Evolutionary conservation across 2,888 invertebrate species (phyloP).

Genomic region (Petrophora chlorosata): DNA sequence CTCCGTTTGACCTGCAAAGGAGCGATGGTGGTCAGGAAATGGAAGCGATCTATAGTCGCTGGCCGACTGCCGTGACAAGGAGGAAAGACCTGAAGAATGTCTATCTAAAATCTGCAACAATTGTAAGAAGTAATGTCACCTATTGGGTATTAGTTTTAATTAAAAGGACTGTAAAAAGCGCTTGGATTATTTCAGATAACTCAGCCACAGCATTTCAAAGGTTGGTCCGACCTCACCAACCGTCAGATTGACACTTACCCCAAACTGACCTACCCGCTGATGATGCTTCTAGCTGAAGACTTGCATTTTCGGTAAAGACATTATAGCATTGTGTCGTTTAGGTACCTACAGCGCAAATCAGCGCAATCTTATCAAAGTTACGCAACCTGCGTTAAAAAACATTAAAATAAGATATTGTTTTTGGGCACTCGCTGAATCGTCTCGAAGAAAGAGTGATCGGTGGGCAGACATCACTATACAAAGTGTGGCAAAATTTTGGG

Average conservation of each 20-base stretch:
- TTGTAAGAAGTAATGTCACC: constrained; percentile 62
- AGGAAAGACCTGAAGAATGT: constrained; percentile 59
- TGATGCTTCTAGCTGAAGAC: constrained; percentile 64
- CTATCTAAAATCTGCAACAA: constrained; percentile 51
- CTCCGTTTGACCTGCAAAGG: constrained; percentile 39
- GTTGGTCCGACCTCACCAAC: constrained; percentile 62
- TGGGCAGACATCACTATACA: too few relatives aligned
- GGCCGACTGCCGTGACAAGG: constrained; percentile 52
- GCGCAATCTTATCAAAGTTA: too few relatives aligned
- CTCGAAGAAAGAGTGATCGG: too few relatives aligned
- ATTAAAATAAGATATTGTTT: too few relatives aligned
- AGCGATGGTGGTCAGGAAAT: constrained; percentile 36
- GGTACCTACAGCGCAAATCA: too few relatives aligned
- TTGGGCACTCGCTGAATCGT: too few relatives aligned
- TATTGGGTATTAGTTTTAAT: too few relatives aligned
- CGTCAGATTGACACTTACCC: constrained; percentile 69
- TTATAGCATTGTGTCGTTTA: neutral
- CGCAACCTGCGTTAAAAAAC: too few relatives aligned
- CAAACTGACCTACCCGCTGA: constrained; percentile 66
- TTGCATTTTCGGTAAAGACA: constrained; percentile 55
- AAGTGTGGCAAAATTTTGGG: too few relatives aligned
- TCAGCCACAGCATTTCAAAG: constrained; percentile 61
- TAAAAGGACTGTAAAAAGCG: too few relatives aligned
- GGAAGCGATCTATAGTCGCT: constrained; percentile 43
- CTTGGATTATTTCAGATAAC: constrained; percentile 53